Conservation (phyloP, 2,888 invertebrate genomes). For the Disparrhopalites patrizii region DNA sequence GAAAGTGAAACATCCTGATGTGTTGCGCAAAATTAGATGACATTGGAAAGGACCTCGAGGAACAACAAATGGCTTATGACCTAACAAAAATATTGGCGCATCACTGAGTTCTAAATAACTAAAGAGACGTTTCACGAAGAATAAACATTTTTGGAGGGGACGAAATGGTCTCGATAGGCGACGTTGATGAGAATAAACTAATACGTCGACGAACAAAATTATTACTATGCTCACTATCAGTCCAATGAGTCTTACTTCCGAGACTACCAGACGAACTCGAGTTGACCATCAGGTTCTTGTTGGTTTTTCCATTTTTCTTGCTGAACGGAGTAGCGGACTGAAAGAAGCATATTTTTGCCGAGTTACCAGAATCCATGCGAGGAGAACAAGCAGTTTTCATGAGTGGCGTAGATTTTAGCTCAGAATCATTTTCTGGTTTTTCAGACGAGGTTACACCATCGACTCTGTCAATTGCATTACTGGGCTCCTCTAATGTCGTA, state of each 20-base stretch:
- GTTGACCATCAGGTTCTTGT: constrained; percentile 12
- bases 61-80: too few relatives aligned
- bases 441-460: not conserved
- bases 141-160: constrained; percentile 15
- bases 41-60: too few relatives aligned
- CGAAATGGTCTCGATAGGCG: constrained; percentile 5
- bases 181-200: constrained; percentile 12
- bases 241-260: constrained; percentile 4
- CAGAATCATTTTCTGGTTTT: not conserved
- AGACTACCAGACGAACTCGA: constrained; percentile 18
- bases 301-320: not conserved
- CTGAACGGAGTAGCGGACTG: constrained; percentile 6
- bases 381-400: not conserved
- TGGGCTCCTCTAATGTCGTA: not conserved
- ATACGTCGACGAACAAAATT: constrained; percentile 22
- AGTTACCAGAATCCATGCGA: not conserved
- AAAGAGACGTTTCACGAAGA: constrained; percentile 18
- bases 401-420: not conserved
- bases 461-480: not conserved
- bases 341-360: constrained; percentile 21
- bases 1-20: too few relatives aligned
- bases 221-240: constrained; percentile 1
- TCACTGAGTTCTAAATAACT: not conserved
- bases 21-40: too few relatives aligned
- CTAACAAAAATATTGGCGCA: too few relatives aligned